These are phyloP conservation scores for Sorex maritimensis DNA, from an alignment of 2,797 vertebrate genomes.

Conservation along the genomic window DNA sequence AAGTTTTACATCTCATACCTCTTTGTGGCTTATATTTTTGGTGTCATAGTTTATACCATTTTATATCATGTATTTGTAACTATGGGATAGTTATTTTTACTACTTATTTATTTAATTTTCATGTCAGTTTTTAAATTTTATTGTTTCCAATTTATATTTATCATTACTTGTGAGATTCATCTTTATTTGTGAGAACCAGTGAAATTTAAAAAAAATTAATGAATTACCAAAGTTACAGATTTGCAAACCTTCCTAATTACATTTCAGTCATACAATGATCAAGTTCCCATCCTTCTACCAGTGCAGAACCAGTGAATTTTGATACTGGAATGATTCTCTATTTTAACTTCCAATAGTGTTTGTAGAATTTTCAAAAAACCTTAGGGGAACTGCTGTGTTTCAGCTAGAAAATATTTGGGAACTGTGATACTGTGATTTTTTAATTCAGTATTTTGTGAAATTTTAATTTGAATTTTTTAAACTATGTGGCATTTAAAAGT, in stretches of 20 bases:
- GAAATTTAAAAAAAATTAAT: too few relatives aligned
- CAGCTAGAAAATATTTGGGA: background rate
- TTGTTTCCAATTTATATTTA: background rate
- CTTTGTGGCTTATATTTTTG: background rate
- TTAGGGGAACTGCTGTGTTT: background rate
- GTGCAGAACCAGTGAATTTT: background rate
- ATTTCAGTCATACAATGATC: too few relatives aligned
- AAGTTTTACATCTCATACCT: background rate
- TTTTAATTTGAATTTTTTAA: conserved; percentile 38
- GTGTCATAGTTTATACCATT: background rate
- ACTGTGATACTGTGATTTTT: conserved; percentile 31
- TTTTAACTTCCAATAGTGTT: conserved; percentile 27
- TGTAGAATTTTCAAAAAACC: conserved; percentile 8
- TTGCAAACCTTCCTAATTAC: too few relatives aligned
- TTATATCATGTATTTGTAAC: background rate
- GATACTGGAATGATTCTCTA: background rate
- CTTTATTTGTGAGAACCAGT: background rate
- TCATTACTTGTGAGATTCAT: background rate
- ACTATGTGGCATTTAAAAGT: background rate
- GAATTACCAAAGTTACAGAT: too few relatives aligned
- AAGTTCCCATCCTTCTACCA: too few relatives aligned
- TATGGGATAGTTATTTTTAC: background rate
- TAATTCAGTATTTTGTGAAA: conserved; percentile 32
- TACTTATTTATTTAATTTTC: background rate
- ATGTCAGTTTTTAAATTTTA: background rate